Evolutionary conservation across 2,888 invertebrate genomes (phyloP).

Genomic region (Aelia acuminata): DNA sequence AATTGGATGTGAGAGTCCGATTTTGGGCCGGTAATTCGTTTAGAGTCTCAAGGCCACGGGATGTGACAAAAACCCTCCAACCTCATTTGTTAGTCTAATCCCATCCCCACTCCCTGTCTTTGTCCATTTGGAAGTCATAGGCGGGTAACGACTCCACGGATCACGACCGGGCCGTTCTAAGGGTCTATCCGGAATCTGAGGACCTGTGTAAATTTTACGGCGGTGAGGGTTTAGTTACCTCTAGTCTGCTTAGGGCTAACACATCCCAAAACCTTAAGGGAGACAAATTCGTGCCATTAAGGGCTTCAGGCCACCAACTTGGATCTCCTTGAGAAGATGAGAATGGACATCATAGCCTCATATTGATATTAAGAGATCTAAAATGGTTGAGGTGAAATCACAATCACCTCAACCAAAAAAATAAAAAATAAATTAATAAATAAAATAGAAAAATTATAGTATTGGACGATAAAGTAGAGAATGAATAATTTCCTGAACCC

Average conservation of each 20-base stretch:
- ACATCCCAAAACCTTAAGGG: neutral
- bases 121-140: constrained; percentile 54
- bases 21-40: neutral
- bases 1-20: constrained; percentile 38
- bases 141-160: constrained; percentile 21
- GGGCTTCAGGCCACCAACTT: too few relatives aligned
- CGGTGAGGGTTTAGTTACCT: neutral
- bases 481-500: too few relatives aligned
- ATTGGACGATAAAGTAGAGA: too few relatives aligned
- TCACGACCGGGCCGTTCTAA: constrained; percentile 29
- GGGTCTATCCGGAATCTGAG: constrained; percentile 13
- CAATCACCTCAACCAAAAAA: too few relatives aligned
- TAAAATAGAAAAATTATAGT: too few relatives aligned
- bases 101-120: constrained; percentile 27
- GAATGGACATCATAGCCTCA: neutral
- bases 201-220: neutral
- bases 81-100: constrained; percentile 54
- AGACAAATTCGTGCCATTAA: neutral
- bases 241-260: neutral
- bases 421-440: too few relatives aligned
- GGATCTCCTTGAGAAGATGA: neutral
- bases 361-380: too few relatives aligned
- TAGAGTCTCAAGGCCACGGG: neutral
- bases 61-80: constrained; percentile 38
- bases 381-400: too few relatives aligned